These are phyloP conservation scores for Ictalurus punctatus DNA, from an alignment of 2,113 vertebrate species.

Conservation along the genomic window DNA sequence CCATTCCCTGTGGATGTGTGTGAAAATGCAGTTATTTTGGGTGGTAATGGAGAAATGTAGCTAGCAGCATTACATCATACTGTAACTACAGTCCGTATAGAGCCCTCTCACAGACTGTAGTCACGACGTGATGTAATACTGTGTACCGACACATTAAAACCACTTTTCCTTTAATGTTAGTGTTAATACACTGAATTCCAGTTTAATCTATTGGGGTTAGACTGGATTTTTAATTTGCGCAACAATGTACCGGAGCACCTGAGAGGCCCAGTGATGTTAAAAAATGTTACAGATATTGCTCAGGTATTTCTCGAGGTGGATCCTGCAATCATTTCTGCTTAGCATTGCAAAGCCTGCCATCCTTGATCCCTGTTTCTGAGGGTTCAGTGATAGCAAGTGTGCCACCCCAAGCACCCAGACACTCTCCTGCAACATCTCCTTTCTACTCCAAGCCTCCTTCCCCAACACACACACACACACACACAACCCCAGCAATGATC, in stretches of 20 bases:
- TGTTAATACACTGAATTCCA: neutral
- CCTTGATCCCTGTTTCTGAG: neutral
- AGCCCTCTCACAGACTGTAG: neutral
- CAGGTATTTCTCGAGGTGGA: neutral
- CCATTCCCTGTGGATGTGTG: neutral
- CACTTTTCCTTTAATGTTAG: neutral
- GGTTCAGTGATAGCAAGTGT: neutral
- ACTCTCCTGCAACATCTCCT: too few species aligned
- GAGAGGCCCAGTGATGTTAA: neutral
- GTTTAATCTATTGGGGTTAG: neutral
- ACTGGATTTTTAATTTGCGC: neutral
- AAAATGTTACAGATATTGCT: neutral
- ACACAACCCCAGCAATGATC: neutral
- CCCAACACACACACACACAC: neutral
- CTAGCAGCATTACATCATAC: constrained; percentile 17
- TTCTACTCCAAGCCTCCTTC: too few species aligned
- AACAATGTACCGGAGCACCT: neutral
- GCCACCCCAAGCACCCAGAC: neutral
- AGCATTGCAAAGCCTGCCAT: neutral
- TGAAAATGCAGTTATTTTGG: constrained; percentile 13
- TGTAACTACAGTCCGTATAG: constrained; percentile 1
- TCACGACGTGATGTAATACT: neutral
- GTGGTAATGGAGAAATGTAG: neutral
- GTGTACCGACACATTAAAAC: neutral
- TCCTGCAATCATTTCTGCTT: neutral